Base-by-base conservation (phyloP, 2,888 invertebrate species). In the Drosophila heteroneura region DNA sequence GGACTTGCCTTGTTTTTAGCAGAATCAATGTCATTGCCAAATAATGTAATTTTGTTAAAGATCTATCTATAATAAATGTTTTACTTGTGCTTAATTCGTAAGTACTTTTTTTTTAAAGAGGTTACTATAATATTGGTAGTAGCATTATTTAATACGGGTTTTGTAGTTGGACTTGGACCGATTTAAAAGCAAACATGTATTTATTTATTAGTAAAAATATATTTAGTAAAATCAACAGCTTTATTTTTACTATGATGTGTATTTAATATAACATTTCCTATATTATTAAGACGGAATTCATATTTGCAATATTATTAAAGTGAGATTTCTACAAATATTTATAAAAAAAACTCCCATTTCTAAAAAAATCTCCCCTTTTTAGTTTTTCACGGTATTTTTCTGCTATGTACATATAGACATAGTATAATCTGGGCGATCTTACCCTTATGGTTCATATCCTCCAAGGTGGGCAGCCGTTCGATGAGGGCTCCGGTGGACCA, bases 391-490 rank as follows among this genome's bases (percentile, higher is more conserved):
- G 3, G 9, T 39, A 39, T 39, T 39, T 19, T 39, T 39, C 39
- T 39, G 39, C 39, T 4, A 39, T 9, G 19, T 19, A 39, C 19
- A 35, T 35, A 14, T 14, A 35, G 14, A 14, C 14, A 35, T 35
- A 16, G 7, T 5, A 9, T 33, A 12, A 22, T 9, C 9, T 9
- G 30, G 26, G 22, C 28, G 22, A 3, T 1, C 70, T 96, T 95
- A 97, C 97, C 97, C 96, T 97, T 97, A 94, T 97, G 97, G 89
- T 96, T 96, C 94, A 97, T 95, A 92, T 97, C 97, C 94, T 97
- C 97, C 94, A 97, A 95, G 33, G 92, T 85, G 52, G 93, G 91
- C 71, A 93, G 81, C 90, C 97, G 95, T 94, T 97, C 97, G 91
- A 97, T 95, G 92, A 97, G 95, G 93, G 96, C 95, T 93, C 97